Evolutionary conservation across 2,113 vertebrate genomes (phyloP).

Genomic region (Cynopterus brachyotis): DNA sequence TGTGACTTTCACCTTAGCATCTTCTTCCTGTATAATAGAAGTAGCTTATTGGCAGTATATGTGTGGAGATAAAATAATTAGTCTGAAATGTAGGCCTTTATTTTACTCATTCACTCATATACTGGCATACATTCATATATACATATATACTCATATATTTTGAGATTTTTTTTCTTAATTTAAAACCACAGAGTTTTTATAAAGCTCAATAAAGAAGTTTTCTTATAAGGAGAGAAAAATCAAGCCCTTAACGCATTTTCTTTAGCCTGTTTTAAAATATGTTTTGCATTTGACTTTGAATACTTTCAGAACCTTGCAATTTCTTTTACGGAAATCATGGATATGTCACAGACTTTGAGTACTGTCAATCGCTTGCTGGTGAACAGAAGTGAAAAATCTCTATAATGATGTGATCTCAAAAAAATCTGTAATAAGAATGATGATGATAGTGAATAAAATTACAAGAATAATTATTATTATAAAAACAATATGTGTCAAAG

Average conservation of each 20-base stretch:
- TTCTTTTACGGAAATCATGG: background rate
- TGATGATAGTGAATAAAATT: background rate
- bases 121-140: background rate
- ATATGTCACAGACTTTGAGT: background rate
- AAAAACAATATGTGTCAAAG: background rate
- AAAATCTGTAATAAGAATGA: background rate
- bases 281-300: background rate
- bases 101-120: background rate
- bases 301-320: background rate
- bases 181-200: background rate
- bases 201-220: background rate
- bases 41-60: background rate
- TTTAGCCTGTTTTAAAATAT: background rate
- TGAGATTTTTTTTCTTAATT: background rate
- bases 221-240: background rate
- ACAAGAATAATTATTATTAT: background rate
- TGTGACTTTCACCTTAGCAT: background rate
- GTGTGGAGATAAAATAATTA: background rate
- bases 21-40: background rate
- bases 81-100: background rate
- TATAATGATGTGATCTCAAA: background rate
- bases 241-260: background rate
- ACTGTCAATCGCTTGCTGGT: background rate
- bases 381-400: background rate
- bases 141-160: background rate